Conservation (phyloP, 2,888 invertebrate species). For the Ectobius pallidus region DNA sequence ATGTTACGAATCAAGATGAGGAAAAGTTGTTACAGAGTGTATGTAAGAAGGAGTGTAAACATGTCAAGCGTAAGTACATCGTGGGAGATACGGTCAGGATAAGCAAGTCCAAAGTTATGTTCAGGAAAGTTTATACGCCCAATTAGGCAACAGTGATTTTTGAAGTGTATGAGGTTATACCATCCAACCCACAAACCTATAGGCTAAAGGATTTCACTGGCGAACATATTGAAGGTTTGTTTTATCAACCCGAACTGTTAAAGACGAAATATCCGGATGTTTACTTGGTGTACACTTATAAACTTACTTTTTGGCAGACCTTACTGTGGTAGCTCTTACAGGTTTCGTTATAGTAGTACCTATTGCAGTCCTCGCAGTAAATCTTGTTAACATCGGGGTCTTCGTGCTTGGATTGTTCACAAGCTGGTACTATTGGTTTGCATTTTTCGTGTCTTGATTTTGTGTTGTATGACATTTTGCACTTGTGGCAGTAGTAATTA, state of each 20-base stretch:
- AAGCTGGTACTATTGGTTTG: no score
- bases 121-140: not conserved
- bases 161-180: not conserved
- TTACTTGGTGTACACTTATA: no score
- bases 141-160: not conserved
- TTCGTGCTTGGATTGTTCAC: no score
- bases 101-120: not conserved
- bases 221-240: not conserved
- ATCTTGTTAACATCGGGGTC: no score
- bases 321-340: no score
- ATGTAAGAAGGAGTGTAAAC: not conserved
- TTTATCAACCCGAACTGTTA: not conserved
- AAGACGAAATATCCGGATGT: not conserved
- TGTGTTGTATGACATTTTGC: no score
- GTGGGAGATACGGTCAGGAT: not conserved
- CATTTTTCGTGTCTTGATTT: no score
- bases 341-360: no score
- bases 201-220: not conserved
- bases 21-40: not conserved
- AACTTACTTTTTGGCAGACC: no score
- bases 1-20: not conserved
- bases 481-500: no score
- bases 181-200: not conserved
- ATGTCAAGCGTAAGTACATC: not conserved
- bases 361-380: no score